Percentiles rank a stretch among this genome's conserved stretches.
Evolutionary conservation across 1,140 invertebrate species (phyloP).

Genomic region (Drosophila lacertosa): DNA sequence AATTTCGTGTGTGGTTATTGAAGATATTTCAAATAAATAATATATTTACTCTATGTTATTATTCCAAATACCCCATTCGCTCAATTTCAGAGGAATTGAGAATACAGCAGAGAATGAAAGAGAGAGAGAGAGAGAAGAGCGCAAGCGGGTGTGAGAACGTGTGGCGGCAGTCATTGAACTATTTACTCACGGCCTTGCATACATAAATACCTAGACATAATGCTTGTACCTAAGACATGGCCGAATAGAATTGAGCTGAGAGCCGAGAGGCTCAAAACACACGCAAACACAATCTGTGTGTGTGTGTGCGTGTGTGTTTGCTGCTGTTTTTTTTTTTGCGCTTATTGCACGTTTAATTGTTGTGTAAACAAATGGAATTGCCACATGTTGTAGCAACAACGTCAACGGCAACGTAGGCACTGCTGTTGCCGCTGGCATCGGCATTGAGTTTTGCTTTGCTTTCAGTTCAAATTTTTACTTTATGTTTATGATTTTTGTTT

Average conservation of each 20-base stretch:
- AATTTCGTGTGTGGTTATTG: too few relatives aligned
- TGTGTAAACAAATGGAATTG: slow-evolving; percentile 65
- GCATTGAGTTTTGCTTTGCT: slow-evolving; percentile 32
- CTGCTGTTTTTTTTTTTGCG: slow-evolving; percentile 48
- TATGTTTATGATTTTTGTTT: not conserved
- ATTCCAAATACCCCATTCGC: too few relatives aligned
- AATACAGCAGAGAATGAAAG: slow-evolving; percentile 12
- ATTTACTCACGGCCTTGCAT: slow-evolving; percentile 74
- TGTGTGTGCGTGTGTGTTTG: slow-evolving; percentile 8
- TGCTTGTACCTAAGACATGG: slow-evolving; percentile 17
- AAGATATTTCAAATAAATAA: too few relatives aligned
- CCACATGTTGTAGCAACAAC: slow-evolving; percentile 40
- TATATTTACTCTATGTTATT: too few relatives aligned
- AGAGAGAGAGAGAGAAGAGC: not conserved
- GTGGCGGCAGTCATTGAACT: slow-evolving; percentile 70
- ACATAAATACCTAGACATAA: slow-evolving; percentile 27
- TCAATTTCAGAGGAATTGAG: too few relatives aligned
- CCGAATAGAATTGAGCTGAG: slow-evolving; percentile 14
- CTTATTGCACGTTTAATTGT: slow-evolving; percentile 64
- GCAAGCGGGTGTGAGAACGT: slow-evolving; percentile 32
- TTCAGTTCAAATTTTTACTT: slow-evolving; percentile 8
- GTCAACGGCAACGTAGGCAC: slow-evolving; percentile 3
- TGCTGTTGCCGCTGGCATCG: slow-evolving; percentile 11
- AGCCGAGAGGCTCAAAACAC: not conserved
- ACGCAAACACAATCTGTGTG: not conserved